A percentile compares a stretch with the other conserved stretches of the same genome.
Conservation (phyloP, 2,888 invertebrate genomes). For the Rutpela maculata region DNA sequence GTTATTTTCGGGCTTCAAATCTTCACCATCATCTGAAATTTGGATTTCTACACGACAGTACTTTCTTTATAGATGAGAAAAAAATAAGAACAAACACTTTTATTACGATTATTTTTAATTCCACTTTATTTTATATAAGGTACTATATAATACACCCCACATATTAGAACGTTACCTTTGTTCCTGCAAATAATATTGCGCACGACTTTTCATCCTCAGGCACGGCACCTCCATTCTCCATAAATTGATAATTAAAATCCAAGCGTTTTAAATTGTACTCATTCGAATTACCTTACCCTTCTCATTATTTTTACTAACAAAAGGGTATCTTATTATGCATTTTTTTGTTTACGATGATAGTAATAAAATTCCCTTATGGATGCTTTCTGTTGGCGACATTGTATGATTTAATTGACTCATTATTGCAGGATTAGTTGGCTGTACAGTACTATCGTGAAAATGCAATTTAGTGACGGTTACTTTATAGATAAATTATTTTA, state of each 20-base stretch:
- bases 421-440: slow-evolving; percentile 10
- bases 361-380: slow-evolving; percentile 4
- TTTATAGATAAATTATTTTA: slow-evolving; percentile 36
- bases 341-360: slow-evolving; percentile 1
- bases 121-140: too few relatives aligned
- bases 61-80: too few relatives aligned
- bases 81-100: too few relatives aligned
- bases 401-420: slow-evolving; percentile 23
- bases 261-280: neutral
- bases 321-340: neutral
- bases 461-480: slow-evolving; percentile 26
- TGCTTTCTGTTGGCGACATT: neutral
- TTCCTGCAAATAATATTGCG: too few relatives aligned
- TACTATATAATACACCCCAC: too few relatives aligned
- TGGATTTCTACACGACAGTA: too few relatives aligned
- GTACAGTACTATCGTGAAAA: slow-evolving; percentile 24
- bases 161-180: too few relatives aligned
- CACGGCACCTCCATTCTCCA: neutral
- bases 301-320: neutral
- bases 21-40: too few relatives aligned
- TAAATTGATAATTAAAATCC: slow-evolving; percentile 3
- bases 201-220: too few relatives aligned
- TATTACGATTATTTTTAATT: too few relatives aligned
- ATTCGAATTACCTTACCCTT: neutral
- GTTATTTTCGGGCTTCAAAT: too few relatives aligned